phyloP scores from a whole-genome alignment of 2,113 vertebrate genomes.

The Fulmarus glacialis region DNA sequence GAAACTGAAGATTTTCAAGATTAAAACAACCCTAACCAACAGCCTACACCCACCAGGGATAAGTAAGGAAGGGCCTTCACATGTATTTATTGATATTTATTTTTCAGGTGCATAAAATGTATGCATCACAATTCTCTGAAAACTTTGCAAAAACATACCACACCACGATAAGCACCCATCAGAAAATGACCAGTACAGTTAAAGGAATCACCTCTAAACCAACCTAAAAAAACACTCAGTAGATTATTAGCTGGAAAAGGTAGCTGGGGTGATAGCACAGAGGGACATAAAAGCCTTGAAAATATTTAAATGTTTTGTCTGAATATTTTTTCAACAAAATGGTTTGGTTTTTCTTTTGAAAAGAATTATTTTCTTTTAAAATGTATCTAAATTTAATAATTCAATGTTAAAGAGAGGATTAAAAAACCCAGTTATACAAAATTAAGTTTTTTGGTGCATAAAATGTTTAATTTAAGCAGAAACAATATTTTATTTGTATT shows the following conservation, averaged over 20 bases:
- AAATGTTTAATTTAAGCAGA: neutral
- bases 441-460: neutral
- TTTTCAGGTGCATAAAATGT: neutral
- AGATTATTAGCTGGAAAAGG: neutral
- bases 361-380: neutral
- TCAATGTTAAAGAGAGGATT: neutral
- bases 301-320: neutral
- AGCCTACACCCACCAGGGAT: neutral
- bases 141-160: neutral
- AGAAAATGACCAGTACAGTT: neutral
- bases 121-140: neutral
- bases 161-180: neutral
- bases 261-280: neutral
- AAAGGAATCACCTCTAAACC: neutral
- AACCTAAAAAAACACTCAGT: neutral
- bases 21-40: neutral
- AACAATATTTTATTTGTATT: neutral
- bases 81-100: neutral
- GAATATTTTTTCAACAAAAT: neutral
- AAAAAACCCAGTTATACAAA: neutral
- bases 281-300: neutral
- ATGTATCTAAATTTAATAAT: neutral
- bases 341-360: neutral
- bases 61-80: neutral
- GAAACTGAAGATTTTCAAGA: neutral